These are phyloP conservation scores for Silurus glanis DNA, from an alignment of 2,113 vertebrate genomes.

Conservation along the genomic window DNA sequence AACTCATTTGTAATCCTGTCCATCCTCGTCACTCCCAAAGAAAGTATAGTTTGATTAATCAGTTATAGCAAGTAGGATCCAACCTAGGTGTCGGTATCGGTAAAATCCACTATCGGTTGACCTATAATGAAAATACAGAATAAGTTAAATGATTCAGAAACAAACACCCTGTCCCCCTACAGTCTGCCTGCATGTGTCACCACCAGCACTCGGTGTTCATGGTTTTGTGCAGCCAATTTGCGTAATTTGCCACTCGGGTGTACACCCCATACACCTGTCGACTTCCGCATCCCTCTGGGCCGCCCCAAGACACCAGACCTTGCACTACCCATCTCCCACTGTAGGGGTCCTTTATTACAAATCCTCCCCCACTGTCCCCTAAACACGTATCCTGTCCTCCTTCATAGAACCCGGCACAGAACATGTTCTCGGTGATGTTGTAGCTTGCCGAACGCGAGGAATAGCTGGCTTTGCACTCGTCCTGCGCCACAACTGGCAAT, in stretches of 20 bases:
- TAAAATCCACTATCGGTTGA: no score
- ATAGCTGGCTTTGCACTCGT: slow-evolving; percentile 88
- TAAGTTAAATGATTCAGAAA: not conserved
- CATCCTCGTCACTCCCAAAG: no score
- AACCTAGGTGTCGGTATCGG: no score
- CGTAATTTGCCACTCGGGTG: slow-evolving; percentile 86
- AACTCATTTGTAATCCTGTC: no score
- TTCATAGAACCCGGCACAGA: slow-evolving; percentile 90
- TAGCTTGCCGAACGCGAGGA: slow-evolving; percentile 85
- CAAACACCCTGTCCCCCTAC: no score
- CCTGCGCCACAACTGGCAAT: slow-evolving; percentile 86
- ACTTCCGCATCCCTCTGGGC: slow-evolving; percentile 91
- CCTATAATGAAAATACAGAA: not conserved
- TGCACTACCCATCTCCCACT: slow-evolving; percentile 83
- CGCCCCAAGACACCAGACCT: slow-evolving; percentile 94
- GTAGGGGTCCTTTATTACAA: slow-evolving; percentile 78
- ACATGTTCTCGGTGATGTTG: slow-evolving; percentile 95
- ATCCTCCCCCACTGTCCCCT: slow-evolving; percentile 93
- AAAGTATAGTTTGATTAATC: no score
- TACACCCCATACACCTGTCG: slow-evolving; percentile 94
- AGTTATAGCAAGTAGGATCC: no score
- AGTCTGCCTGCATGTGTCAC: not conserved
- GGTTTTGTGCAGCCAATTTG: slow-evolving; percentile 81
- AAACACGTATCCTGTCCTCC: slow-evolving; percentile 92
- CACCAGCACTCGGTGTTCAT: slow-evolving; percentile 52